Evolutionary conservation across 1,140 invertebrate species (phyloP), one percentile per base, ranked within the genome.

Genomic region (Orussus abietinus): DNA sequence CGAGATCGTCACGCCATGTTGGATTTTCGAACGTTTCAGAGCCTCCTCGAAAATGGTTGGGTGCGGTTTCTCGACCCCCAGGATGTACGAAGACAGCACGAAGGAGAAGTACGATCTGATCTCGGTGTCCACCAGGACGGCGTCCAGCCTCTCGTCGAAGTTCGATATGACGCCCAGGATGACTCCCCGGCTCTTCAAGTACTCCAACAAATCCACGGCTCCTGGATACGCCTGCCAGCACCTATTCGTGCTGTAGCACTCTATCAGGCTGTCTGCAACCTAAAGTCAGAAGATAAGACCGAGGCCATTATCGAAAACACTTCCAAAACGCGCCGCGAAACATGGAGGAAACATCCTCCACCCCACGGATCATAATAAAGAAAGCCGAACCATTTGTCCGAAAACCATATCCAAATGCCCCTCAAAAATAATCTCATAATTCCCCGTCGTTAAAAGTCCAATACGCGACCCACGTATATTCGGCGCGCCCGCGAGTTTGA

Each of bases 141-240:
- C 68, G 34, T 82, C 71, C 1, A 95, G 68, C 38, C 90, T 76
- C 31, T 87, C 82, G 72, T 95, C 91, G 74, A 86, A 92, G 72
- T 96, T 96, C 9, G 90, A 91, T 49, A 95, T 83, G 0, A 92
- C 79, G 11, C 90, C 91, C 14, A 94, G 46, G 3, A 70, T 54
- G 9, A 84, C 52, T 26, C 66, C 53, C 13, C 64, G 60, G 15
- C 62, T 52, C 38, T 69, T 75, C 10, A 88, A 58, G 44, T 77
- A 74, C 19, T 79, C 62, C 1, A 94, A 70, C 20, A 89, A 64
- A 18, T 82, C 75, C 3, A 75, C 53, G 9, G 79, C 75, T 4
- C 83, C 85, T 22, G 83, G 76, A 49, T 79, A 76, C 12, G 80
- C 65, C 55, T 81, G 69, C 89, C 89, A 94, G 58, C 81, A 84